phyloP scores from a whole-genome alignment of 2,888 invertebrate genomes.

The Harpalus rubripes region DNA sequence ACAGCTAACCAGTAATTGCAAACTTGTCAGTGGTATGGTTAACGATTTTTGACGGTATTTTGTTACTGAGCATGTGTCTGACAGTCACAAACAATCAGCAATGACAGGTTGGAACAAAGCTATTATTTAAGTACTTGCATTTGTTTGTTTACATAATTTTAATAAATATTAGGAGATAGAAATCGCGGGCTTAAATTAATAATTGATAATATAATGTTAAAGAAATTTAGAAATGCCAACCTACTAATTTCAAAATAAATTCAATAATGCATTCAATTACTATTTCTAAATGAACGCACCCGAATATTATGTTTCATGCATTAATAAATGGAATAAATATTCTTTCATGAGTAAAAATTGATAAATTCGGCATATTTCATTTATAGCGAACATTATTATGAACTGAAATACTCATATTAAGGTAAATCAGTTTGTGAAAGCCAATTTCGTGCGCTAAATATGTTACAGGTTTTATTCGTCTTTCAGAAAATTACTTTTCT shows the following conservation, averaged over 20 bases:
- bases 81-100: no score
- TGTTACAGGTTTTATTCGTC: constrained; percentile 14
- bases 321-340: constrained; percentile 4
- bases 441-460: neutral
- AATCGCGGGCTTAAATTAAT: no score
- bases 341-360: neutral
- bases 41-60: no score
- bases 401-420: neutral
- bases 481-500: constrained; percentile 41
- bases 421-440: neutral
- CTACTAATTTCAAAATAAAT: neutral
- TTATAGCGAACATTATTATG: neutral
- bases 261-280: neutral
- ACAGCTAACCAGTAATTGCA: no score
- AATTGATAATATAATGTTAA: no score
- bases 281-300: neutral
- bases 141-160: no score
- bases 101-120: no score
- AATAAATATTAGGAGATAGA: no score
- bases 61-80: no score
- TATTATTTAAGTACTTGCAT: no score
- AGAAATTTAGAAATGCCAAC: neutral
- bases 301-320: neutral
- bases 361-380: neutral
- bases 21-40: no score